Conservation (phyloP, 2,113 vertebrate genomes). For the Strigops habroptila region DNA sequence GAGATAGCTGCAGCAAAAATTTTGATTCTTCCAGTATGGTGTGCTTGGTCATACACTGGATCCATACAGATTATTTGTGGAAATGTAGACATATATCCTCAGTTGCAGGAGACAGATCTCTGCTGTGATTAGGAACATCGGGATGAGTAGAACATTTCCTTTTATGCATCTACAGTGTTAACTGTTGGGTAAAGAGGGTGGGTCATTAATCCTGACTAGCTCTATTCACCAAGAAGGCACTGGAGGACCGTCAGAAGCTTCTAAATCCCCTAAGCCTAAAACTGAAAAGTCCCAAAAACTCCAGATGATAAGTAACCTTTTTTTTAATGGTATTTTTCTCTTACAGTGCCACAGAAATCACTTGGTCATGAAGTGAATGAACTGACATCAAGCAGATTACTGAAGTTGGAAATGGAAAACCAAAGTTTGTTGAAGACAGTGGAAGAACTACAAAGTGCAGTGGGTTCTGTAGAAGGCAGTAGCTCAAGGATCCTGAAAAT, state of each 20-base stretch:
- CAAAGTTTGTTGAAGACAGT: constrained; percentile 91
- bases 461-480: constrained; percentile 75
- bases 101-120: background rate
- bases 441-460: constrained; percentile 83
- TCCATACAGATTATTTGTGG: background rate
- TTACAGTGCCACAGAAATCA: constrained; percentile 89
- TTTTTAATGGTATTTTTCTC: background rate
- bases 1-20: background rate
- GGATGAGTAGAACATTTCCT: background rate
- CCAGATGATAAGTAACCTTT: background rate
- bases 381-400: constrained; percentile 89
- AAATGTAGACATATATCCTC: background rate
- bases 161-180: background rate
- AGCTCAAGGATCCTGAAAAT: constrained; percentile 81
- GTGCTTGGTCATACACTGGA: background rate
- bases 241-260: background rate
- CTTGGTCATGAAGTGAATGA: constrained; percentile 95
- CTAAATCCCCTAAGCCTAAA: background rate
- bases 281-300: background rate
- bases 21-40: background rate
- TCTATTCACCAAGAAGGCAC: background rate
- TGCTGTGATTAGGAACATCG: background rate
- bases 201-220: background rate
- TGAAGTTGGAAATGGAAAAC: constrained; percentile 98
- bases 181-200: background rate